Evolutionary conservation across 2,113 vertebrate species (phyloP), one percentile per base, ranked within the genome.

Genomic region (Odontesthes bonariensis): DNA sequence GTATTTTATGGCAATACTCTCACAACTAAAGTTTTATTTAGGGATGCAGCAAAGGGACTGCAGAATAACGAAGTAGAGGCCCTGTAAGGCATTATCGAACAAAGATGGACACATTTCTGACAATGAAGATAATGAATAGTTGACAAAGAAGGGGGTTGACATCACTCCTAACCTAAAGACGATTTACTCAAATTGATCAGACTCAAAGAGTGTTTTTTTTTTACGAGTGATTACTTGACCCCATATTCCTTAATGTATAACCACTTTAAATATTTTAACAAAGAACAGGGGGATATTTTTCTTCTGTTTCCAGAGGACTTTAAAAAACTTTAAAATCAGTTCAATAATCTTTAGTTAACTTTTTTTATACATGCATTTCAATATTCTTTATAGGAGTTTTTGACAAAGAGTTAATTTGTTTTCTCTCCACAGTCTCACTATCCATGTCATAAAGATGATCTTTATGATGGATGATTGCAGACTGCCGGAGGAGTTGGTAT

Each of bases 401-500:
- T 16, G 5, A 17, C 5, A 1, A 5, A 52, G 5, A 20, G 11
- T 2, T 77, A 32, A 49, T 78, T 69, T 40, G 47, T 11, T 27
- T 55, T 44, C 33, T 17, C 7, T 63, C 27, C 46, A 0, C 1
- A 38, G 19, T 57, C 47, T 60, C 8, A 65, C 57, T 56, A 20
- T 56, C 20, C 16, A 52, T 54, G 33, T 60, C 63, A 58, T 60
- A n/a, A 71, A 64, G 49, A 63, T 47, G 35, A 11, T 77, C 75
- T 44, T 66, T 55, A 73, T 78, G 42, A 60, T 52, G 56, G 23
- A 75, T 74, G 68, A 53, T 42, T 75, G 64, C 69, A 77, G 75
- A 35, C 72, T 81, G 72, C 60, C 0, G 8, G 22, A 79, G 66
- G 68, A 83, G 58, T 5, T 86, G 83, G 51, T 90, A 82, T 88